Conservation (phyloP, 2,113 vertebrate species). For the Scartelaos histophorus region DNA sequence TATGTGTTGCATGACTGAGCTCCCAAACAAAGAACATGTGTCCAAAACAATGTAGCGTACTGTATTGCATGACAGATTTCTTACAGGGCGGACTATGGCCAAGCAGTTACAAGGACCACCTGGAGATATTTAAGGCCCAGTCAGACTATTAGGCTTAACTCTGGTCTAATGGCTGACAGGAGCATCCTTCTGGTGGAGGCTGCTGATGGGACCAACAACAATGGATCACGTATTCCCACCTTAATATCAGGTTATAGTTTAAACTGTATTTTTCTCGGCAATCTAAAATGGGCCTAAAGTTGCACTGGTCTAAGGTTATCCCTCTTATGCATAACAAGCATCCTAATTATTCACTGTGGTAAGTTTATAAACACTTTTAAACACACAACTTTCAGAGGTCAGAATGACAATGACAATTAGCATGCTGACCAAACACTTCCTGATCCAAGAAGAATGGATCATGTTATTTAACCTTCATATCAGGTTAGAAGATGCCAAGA, state of each 20-base stretch:
- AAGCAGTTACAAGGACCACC: slow-evolving; percentile 52
- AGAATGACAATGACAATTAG: too few relatives aligned
- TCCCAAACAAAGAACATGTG: slow-evolving; percentile 59
- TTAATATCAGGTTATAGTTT: slow-evolving; percentile 11
- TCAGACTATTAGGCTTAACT: slow-evolving; percentile 57
- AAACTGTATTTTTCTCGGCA: background rate
- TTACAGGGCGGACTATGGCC: slow-evolving; percentile 34
- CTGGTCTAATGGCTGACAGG: slow-evolving; percentile 48
- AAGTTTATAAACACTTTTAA: too few relatives aligned
- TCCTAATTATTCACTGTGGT: too few relatives aligned
- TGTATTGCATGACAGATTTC: slow-evolving; percentile 52
- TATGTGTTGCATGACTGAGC: slow-evolving; percentile 45
- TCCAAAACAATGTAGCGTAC: slow-evolving; percentile 43
- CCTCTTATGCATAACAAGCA: too few relatives aligned
- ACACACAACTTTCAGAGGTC: too few relatives aligned
- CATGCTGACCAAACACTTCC: too few relatives aligned
- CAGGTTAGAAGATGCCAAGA: background rate
- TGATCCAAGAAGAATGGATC: slow-evolving; percentile 31
- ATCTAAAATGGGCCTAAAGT: too few relatives aligned
- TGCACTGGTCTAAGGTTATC: too few relatives aligned
- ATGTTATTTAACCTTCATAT: slow-evolving; percentile 35
- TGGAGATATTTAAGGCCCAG: slow-evolving; percentile 66
- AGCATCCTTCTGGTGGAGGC: slow-evolving; percentile 57
- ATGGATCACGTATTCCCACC: slow-evolving; percentile 43
- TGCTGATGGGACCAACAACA: slow-evolving; percentile 47